Evolutionary conservation across 1,140 invertebrate genomes (phyloP).

Genomic region (Xylocopa sonorina): DNA sequence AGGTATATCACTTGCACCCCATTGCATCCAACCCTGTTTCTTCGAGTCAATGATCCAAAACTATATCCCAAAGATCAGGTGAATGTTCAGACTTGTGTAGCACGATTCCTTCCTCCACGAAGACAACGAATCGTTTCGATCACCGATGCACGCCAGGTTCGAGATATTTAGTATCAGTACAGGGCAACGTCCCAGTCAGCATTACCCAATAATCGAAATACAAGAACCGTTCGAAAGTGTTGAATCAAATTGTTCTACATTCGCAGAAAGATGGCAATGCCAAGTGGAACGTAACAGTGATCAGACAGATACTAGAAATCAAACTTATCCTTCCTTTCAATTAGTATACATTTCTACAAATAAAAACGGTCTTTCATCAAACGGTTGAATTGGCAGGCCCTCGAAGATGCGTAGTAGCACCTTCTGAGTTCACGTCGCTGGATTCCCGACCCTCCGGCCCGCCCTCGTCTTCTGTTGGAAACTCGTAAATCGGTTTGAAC

Average conservation of each 20-base stretch:
- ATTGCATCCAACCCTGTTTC: conserved; percentile 26
- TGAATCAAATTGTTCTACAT: not conserved
- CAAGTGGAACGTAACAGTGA: not conserved
- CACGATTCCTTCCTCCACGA: conserved; percentile 13
- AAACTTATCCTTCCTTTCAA: not conserved
- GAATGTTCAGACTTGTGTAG: conserved; percentile 36
- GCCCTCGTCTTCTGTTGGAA: conserved; percentile 68
- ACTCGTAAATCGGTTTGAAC: conserved; percentile 86
- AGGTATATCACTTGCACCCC: not conserved
- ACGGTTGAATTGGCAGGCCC: not conserved
- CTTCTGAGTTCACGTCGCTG: not conserved
- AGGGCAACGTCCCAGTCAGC: not conserved
- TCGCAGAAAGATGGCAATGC: not conserved
- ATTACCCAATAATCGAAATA: not conserved
- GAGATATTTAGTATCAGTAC: conserved; percentile 10
- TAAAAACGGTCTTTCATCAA: conserved; percentile 37
- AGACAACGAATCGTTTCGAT: conserved; percentile 25
- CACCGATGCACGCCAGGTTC: conserved; percentile 17
- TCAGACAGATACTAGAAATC: conserved; percentile 20
- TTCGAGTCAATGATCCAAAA: conserved; percentile 2
- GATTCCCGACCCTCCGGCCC: conserved; percentile 23
- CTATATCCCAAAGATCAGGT: not conserved
- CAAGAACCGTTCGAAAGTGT: not conserved
- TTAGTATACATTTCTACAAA: not conserved
- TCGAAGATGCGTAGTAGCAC: not conserved